Evolutionary conservation across 2,113 vertebrate species (phyloP).

Genomic region (Limanda limanda): DNA sequence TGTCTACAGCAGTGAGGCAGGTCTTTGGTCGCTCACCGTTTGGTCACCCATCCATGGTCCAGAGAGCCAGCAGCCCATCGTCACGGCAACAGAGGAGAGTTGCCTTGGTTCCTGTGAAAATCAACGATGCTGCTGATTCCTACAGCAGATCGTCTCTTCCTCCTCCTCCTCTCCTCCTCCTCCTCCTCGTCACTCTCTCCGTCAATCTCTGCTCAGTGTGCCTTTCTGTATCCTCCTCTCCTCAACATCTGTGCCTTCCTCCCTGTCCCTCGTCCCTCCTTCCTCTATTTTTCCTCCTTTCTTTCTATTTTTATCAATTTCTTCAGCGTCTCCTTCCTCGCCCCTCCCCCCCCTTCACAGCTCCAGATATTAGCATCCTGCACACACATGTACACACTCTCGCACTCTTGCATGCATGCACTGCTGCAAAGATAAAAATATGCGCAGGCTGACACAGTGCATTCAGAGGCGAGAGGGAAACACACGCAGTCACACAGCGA

Average conservation of each 20-base stretch:
- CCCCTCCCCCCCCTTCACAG: constrained; percentile 50
- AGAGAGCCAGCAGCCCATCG: constrained; percentile 80
- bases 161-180: constrained; percentile 45
- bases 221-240: constrained; percentile 32
- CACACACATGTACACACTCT: constrained; percentile 3
- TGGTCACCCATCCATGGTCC: constrained; percentile 77
- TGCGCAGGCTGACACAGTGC: constrained; percentile 63
- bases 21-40: constrained; percentile 51
- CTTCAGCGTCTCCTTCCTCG: constrained; percentile 9
- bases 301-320: constrained; percentile 35
- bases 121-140: constrained; percentile 52
- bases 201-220: constrained; percentile 27
- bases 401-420: constrained; percentile 46
- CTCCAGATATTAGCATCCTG: constrained; percentile 45
- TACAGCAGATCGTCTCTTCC: constrained; percentile 43
- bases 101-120: constrained; percentile 41
- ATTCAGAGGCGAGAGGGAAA: constrained; percentile 62
- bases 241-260: constrained; percentile 33
- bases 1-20: background rate
- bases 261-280: background rate
- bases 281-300: constrained; percentile 4
- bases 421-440: constrained; percentile 65
- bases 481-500: constrained; percentile 62
- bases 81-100: constrained; percentile 65
- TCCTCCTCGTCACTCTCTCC: constrained; percentile 31